Evolutionary conservation across 2,113 vertebrate species (phyloP).

Genomic region (Isurus oxyrinchus): DNA sequence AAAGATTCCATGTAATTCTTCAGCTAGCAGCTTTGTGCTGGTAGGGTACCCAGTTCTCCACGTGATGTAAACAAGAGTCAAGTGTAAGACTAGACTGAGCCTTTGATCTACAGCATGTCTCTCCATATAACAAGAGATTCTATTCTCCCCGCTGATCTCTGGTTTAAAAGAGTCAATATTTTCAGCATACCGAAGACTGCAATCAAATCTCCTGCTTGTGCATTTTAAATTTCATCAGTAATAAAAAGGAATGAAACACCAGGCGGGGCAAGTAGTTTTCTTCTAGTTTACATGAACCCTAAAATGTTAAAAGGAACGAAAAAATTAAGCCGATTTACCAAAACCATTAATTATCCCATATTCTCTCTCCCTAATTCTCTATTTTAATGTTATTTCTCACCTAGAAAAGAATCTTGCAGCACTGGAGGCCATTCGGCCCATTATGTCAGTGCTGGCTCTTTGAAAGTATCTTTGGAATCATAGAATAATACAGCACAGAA

Average conservation of each 20-base stretch:
- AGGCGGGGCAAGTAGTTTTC: not conserved
- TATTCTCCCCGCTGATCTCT: not conserved
- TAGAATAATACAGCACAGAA: too few relatives aligned
- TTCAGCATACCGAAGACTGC: not conserved
- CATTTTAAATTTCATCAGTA: not conserved
- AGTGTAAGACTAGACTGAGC: not conserved
- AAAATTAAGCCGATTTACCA: not conserved
- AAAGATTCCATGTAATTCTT: not conserved
- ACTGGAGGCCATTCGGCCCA: too few relatives aligned
- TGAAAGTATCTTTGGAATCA: too few relatives aligned
- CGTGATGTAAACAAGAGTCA: not conserved
- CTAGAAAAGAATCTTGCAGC: too few relatives aligned
- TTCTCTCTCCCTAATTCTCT: not conserved
- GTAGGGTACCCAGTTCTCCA: not conserved
- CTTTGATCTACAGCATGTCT: constrained; percentile 13
- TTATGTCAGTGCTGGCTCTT: too few relatives aligned
- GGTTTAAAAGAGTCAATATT: not conserved
- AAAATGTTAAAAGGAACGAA: not conserved
- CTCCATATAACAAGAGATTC: not conserved
- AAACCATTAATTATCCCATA: not conserved
- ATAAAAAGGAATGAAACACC: not conserved
- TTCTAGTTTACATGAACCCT: not conserved
- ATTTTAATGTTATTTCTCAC: too few relatives aligned
- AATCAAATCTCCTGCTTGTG: not conserved
- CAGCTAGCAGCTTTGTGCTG: not conserved